A percentile compares a stretch with the other conserved stretches of the same genome.
Evolutionary conservation across 2,113 vertebrate genomes (phyloP).

Genomic region (Phasianus colchicus): DNA sequence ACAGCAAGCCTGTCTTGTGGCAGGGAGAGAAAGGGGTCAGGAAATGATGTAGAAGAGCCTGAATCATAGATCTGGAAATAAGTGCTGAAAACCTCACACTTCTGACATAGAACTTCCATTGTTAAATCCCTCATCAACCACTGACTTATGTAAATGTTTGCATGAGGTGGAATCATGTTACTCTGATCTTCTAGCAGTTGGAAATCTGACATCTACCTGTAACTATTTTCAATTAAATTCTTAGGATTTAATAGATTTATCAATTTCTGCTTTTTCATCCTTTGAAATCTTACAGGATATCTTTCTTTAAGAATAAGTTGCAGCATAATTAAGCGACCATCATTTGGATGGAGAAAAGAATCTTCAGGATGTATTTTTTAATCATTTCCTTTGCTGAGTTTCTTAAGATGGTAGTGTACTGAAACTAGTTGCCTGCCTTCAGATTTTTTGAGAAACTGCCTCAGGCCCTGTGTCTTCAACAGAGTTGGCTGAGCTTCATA

Average conservation of each 20-base stretch:
- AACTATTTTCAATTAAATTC: slow-evolving; percentile 1
- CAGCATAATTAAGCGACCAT: not conserved
- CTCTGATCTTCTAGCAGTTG: not conserved
- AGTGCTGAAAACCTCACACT: slow-evolving; percentile 40
- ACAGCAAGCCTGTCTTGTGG: not conserved
- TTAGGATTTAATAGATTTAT: not conserved
- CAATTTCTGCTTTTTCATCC: not conserved
- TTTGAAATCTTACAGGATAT: not conserved
- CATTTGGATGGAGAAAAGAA: not conserved
- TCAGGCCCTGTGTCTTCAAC: not conserved
- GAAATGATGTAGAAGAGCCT: not conserved
- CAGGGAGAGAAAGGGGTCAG: not conserved
- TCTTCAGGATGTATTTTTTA: not conserved
- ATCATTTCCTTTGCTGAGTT: not conserved
- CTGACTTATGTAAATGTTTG: slow-evolving; percentile 24
- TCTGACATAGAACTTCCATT: not conserved
- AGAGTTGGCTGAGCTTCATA: not conserved
- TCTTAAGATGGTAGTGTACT: not conserved
- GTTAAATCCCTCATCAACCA: not conserved
- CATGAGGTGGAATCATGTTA: not conserved
- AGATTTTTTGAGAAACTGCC: not conserved
- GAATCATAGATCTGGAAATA: slow-evolving; percentile 55
- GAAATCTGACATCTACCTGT: not conserved
- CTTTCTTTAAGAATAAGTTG: not conserved
- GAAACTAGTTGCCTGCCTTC: not conserved